Evolutionary conservation across 2,888 invertebrate species (phyloP).

Genomic region (Aleiodes alternator): DNA sequence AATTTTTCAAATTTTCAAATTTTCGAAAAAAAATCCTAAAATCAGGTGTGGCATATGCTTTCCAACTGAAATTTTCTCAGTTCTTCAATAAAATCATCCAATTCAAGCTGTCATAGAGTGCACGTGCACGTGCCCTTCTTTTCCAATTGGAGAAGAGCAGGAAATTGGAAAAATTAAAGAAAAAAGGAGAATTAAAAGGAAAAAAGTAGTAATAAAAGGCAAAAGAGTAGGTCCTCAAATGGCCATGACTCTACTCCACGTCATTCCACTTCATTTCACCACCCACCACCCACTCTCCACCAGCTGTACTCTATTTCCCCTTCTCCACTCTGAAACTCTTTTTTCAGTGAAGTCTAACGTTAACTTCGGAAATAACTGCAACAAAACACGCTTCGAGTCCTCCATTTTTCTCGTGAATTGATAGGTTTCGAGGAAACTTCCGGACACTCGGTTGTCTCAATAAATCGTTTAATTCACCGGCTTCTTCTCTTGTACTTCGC

Average conservation of each 20-base stretch:
- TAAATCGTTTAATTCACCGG: too few relatives aligned
- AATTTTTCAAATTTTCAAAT: too few relatives aligned
- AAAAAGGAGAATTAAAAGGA: not conserved
- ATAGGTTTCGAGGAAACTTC: too few relatives aligned
- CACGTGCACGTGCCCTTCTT: too few relatives aligned
- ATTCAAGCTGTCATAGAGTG: too few relatives aligned
- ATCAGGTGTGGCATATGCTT: too few relatives aligned
- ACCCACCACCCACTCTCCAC: not conserved
- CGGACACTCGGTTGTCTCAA: too few relatives aligned
- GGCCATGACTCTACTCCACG: not conserved
- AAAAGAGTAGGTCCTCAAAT: not conserved
- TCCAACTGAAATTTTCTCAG: too few relatives aligned
- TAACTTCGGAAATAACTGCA: constrained; percentile 4
- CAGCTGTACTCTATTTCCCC: not conserved
- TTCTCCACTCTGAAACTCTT: not conserved
- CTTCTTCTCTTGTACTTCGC: too few relatives aligned
- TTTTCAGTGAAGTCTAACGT: not conserved
- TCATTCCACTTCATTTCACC: constrained; percentile 33
- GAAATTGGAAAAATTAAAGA: not conserved
- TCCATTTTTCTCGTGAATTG: too few relatives aligned
- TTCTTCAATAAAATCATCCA: too few relatives aligned
- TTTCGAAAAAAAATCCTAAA: too few relatives aligned
- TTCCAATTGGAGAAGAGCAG: not conserved
- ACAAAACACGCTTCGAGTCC: not conserved
- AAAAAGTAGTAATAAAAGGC: not conserved